Percentiles rank a stretch among this genome's conserved stretches.
Conservation (phyloP, 2,888 invertebrate genomes). For the Dryocosmus kuriphilus region DNA sequence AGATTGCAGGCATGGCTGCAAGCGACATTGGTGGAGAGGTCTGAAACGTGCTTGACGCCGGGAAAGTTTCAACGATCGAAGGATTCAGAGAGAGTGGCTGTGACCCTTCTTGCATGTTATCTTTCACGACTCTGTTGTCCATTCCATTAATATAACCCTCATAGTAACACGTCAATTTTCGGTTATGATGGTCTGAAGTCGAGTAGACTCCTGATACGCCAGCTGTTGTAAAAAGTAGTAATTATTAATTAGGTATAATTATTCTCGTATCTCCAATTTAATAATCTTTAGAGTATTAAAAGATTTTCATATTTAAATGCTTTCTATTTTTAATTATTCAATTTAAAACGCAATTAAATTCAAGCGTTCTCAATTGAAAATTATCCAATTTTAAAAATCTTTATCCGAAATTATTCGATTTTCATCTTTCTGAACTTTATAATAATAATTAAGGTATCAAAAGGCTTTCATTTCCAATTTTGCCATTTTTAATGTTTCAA, state of each 20-base stretch:
- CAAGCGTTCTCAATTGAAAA: too few relatives aligned
- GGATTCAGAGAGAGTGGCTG: constrained; percentile 63
- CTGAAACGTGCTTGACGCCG: constrained; percentile 61
- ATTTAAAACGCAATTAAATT: too few relatives aligned
- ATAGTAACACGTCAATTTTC: constrained; percentile 72
- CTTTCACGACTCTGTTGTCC: constrained; percentile 50
- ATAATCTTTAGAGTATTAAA: too few relatives aligned
- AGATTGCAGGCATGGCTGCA: constrained; percentile 58
- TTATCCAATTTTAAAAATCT: too few relatives aligned
- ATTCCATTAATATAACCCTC: constrained; percentile 76
- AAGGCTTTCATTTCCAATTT: neutral
- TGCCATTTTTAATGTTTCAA: too few relatives aligned
- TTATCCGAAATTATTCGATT: too few relatives aligned
- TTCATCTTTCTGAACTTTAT: too few relatives aligned
- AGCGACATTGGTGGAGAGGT: constrained; percentile 63
- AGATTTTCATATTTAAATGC: too few relatives aligned
- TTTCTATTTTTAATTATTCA: too few relatives aligned
- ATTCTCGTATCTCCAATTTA: too few relatives aligned
- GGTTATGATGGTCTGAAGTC: constrained; percentile 5
- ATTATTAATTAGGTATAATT: too few relatives aligned
- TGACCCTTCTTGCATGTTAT: constrained; percentile 56
- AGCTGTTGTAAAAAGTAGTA: constrained; percentile 70
- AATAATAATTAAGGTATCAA: too few relatives aligned
- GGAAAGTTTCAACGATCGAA: constrained; percentile 65
- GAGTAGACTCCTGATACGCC: constrained; percentile 75